Percentiles rank a stretch among this genome's conserved stretches.
phyloP scores from a whole-genome alignment of 92 coral and sea anemone genomes.

The Parazoanthus atlanticus region DNA sequence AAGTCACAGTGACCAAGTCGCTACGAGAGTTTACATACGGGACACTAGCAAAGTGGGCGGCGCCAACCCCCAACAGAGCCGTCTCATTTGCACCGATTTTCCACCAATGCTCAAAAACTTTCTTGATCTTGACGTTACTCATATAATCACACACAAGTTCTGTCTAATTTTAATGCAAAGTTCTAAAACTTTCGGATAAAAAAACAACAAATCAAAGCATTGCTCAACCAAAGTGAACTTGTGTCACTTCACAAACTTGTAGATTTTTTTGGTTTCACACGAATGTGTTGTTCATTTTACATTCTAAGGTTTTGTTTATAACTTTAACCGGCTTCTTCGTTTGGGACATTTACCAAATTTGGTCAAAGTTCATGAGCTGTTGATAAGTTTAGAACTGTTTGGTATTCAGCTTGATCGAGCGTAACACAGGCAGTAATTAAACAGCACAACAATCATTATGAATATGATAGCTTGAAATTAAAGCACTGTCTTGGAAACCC shows the following conservation, averaged over 20 bases:
- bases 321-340: background rate
- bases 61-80: background rate
- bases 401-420: constrained; percentile 14
- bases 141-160: background rate
- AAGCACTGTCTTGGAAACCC: background rate
- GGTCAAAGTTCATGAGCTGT: constrained; percentile 16
- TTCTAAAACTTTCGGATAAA: background rate
- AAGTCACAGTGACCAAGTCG: constrained; percentile 29
- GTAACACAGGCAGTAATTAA: background rate
- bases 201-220: background rate
- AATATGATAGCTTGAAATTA: background rate
- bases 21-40: constrained; percentile 21
- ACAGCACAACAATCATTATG: background rate
- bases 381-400: background rate
- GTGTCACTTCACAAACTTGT: background rate
- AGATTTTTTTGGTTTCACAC: background rate
- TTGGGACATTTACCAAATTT: constrained; percentile 12
- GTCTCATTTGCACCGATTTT: background rate
- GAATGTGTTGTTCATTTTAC: background rate
- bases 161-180: background rate
- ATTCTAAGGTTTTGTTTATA: background rate
- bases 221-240: background rate
- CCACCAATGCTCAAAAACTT: background rate
- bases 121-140: background rate
- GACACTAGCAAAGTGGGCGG: constrained; percentile 8